Evolutionary conservation across 2,888 invertebrate species (phyloP).

Genomic region (Drosophila yooni): DNA sequence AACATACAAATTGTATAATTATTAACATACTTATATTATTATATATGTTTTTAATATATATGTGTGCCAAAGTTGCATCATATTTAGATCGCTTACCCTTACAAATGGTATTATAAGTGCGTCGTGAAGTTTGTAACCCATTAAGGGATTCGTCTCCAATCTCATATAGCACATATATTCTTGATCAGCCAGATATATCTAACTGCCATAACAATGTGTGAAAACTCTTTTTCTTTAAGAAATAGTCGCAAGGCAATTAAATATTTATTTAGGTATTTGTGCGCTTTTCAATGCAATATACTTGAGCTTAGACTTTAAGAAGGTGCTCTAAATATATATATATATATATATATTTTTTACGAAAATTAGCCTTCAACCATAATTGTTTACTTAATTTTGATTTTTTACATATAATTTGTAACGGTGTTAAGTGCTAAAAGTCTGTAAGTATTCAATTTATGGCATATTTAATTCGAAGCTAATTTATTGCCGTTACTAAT

Average conservation of each 20-base stretch:
- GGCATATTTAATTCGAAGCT: neutral
- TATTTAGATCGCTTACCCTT: slow-evolving; percentile 4
- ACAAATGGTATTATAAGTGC: neutral
- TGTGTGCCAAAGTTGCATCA: slow-evolving; percentile 20
- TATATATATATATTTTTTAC: too few species aligned
- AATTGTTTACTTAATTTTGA: neutral
- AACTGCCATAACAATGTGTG: neutral
- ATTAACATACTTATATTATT: neutral
- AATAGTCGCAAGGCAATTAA: too few species aligned
- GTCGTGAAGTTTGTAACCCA: neutral
- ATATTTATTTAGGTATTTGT: too few species aligned
- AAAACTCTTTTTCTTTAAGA: neutral
- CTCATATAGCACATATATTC: neutral
- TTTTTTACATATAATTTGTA: neutral
- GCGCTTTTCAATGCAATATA: too few species aligned
- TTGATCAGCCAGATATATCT: neutral
- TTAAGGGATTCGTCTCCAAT: neutral
- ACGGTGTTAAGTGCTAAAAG: neutral
- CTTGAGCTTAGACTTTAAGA: too few species aligned
- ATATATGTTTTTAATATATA: neutral
- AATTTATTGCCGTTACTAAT: slow-evolving; percentile 9
- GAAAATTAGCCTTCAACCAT: neutral
- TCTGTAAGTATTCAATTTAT: neutral
- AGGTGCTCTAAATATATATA: too few species aligned
- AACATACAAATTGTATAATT: neutral